Evolutionary conservation across 1,140 invertebrate species (phyloP).

Genomic region (Ips nitidus): DNA sequence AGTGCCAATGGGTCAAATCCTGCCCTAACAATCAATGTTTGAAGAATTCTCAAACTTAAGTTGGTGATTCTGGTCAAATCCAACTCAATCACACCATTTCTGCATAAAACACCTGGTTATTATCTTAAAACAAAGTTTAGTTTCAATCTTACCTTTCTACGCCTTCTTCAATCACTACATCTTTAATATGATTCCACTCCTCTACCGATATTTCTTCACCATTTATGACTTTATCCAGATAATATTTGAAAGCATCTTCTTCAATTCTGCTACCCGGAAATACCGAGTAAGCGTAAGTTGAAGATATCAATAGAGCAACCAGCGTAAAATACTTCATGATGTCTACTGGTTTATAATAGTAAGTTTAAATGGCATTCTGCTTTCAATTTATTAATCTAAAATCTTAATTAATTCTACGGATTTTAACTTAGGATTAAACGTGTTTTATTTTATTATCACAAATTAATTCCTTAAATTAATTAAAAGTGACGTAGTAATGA

Average conservation of each 20-base stretch:
- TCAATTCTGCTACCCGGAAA: neutral
- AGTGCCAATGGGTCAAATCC: conserved; percentile 24
- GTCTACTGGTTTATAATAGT: too few relatives aligned
- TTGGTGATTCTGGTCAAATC: neutral
- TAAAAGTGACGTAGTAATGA: too few relatives aligned
- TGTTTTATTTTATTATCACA: too few relatives aligned
- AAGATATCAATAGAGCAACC: too few relatives aligned
- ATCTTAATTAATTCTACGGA: too few relatives aligned
- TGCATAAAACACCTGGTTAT: neutral
- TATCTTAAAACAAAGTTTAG: neutral
- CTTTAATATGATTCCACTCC: neutral
- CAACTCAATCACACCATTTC: neutral
- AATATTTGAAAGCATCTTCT: too few relatives aligned
- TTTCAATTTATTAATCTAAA: too few relatives aligned
- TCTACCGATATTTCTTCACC: neutral
- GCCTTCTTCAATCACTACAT: too few relatives aligned
- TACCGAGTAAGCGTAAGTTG: neutral
- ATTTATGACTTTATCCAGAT: neutral
- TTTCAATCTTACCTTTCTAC: neutral
- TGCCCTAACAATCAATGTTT: neutral
- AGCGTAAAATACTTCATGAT: too few relatives aligned
- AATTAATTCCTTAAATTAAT: too few relatives aligned
- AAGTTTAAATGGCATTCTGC: too few relatives aligned
- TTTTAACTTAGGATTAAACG: too few relatives aligned
- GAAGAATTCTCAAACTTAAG: neutral